Conservation (phyloP, 2,888 invertebrate species). For the Villa cingulata region DNA sequence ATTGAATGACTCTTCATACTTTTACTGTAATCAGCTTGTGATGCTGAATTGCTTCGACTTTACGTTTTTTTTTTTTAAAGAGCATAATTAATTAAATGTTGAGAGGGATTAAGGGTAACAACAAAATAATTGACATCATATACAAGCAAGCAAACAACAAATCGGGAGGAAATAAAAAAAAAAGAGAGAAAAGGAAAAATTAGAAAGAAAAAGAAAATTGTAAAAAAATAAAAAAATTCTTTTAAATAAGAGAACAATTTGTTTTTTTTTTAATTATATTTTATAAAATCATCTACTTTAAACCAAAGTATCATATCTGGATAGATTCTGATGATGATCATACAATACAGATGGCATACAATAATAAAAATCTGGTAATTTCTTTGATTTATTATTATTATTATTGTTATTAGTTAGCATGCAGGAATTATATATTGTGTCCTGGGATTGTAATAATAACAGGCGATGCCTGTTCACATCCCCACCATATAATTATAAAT, state of each 20-base stretch:
- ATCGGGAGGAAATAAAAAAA: no score
- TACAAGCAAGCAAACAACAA: background rate
- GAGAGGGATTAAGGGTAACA: conserved; percentile 11
- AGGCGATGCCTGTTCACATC: conserved; percentile 18
- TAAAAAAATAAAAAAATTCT: no score
- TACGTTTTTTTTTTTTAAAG: background rate
- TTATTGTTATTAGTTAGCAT: no score
- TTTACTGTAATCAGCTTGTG: conserved; percentile 45
- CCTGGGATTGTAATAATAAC: conserved; percentile 13
- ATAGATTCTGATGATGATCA: conserved; percentile 13
- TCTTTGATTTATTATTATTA: background rate
- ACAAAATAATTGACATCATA: conserved; percentile 10
- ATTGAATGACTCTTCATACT: conserved; percentile 33
- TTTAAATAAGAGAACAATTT: no score
- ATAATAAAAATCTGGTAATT: conserved; percentile 4
- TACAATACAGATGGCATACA: conserved; percentile 13
- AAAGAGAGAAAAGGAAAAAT: no score
- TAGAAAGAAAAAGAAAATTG: background rate
- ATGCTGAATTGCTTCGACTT: conserved; percentile 46
- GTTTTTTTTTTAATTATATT: no score
- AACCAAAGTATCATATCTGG: conserved; percentile 31
- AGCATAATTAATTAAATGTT: conserved; percentile 13
- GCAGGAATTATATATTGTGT: no score
- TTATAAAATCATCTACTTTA: no score
- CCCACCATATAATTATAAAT: no score